Evolutionary conservation across 2,888 invertebrate species (phyloP), one percentile per base, ranked within the genome.

Genomic region (Synergus itoensis): DNA sequence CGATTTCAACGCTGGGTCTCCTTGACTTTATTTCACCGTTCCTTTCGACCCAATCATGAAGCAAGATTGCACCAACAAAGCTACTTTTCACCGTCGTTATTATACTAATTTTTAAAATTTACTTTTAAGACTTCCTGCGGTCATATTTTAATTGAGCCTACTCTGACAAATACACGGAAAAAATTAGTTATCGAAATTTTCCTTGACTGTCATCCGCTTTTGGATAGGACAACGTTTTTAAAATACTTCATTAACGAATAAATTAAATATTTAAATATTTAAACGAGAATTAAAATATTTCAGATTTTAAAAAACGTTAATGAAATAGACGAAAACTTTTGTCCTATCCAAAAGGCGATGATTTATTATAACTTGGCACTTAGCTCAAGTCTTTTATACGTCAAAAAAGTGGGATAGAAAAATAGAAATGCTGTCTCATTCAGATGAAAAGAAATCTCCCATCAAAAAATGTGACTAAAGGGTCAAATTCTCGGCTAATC

Each of bases 11-110:
- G 73, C 53, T 73, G n/a, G 73, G 73, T 73, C 18, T 48, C 73
- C 73, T 73, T 73, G 73, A 73, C 53, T 73, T 36, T 36, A 73
- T 73, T 73, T 18, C 53, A 16, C 11, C n/a, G 36, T 73, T 73
- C 73, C 53, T 73, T 57, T 73, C 53, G 53, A 57, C 73, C 40
- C 53, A 40, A 57, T 53, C 40, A 57, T 73, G 18, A 73, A 73
- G n/a, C 48, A 18, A 73, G 73, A 73, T 73, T 73, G 73, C 16
- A 73, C n/a, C 53, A 73, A 73, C 69, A 73, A 69, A 73, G 69
- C 69, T 53, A 57, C 73, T 73, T 73, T 73, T 48, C 73, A 73
- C 1, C 36, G 36, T n/a, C 36, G 36, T 40, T 57, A 7, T 57
- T 40, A 73, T 53, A 53, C 40, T 57, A 18, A 73, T 73, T 73